Evolutionary conservation across 2,888 invertebrate genomes (phyloP), one percentile per base, ranked within the genome.

Genomic region (Tetragnatha montana): DNA sequence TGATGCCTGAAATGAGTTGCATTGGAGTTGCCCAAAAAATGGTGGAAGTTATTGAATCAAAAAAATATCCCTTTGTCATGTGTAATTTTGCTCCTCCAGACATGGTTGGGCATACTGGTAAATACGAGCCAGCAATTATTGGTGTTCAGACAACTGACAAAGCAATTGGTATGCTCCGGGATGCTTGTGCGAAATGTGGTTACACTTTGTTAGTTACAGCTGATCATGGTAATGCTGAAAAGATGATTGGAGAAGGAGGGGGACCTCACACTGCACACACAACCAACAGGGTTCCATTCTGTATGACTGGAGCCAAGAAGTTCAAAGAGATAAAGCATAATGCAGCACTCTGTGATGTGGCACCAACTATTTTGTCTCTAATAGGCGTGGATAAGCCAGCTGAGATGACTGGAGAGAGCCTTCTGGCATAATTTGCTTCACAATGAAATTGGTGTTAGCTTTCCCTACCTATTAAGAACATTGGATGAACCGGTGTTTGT

Each of bases 71-170:
- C 10, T 94, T 94, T 92, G 92, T 94, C 6, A 94, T 94, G 94
- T 94, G 94, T 92, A 94, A 94, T 91, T 94, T 94, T 91, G 94
- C 94, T 6, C 94, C 94, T n/a, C 94, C 94, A 12, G 94, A 94
- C 91, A 94, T 94, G 94, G 94, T 94, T 71, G 94, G 94, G 8
- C 94, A 94, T 91, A 94, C 94, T 6, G 94, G 94, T 22, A 92
- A 93, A 88, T 94, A 93, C 91, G 93, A 94, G 74, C 92, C 93
- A 7, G 92, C 93, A 0, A 92, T 94, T 12, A 93, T 91, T 76
- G 93, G 93, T 17, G 92, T 92, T 69, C 92, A 92, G 82, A 92
- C 92, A 10, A 93, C 93, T n/a, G 93, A 93, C 91, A 88, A 91
- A 17, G 93, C 93, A 0, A 94, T 94, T 87, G 94, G 94, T 21